Evolutionary conservation across 2,113 vertebrate species (phyloP).

Genomic region (Chaetodon auriga): DNA sequence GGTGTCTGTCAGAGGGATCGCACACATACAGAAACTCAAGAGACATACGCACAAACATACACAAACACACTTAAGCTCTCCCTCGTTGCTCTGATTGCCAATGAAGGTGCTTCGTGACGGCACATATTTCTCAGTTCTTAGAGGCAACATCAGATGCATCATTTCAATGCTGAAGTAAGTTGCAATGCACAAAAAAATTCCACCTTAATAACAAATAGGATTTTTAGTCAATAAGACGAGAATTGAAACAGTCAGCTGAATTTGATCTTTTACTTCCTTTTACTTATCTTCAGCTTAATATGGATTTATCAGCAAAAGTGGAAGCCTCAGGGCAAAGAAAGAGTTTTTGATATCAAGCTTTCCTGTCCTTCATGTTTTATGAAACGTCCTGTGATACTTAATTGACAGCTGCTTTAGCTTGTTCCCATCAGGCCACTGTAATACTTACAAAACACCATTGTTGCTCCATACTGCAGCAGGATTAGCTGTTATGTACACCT

Average conservation of each 20-base stretch:
- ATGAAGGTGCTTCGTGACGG: slow-evolving; percentile 20
- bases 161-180: slow-evolving; percentile 4
- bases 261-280: slow-evolving; percentile 19
- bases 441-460: background rate
- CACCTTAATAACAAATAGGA: slow-evolving; percentile 9
- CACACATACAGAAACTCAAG: background rate
- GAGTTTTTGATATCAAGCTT: slow-evolving; percentile 18
- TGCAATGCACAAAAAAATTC: background rate
- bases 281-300: slow-evolving; percentile 24
- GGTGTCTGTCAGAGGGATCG: slow-evolving; percentile 1
- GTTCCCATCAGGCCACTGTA: background rate
- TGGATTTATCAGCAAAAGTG: slow-evolving; percentile 31
- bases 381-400: slow-evolving; percentile 11
- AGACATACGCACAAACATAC: slow-evolving; percentile 4
- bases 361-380: slow-evolving; percentile 16
- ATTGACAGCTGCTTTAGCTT: slow-evolving; percentile 3
- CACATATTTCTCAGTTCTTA: slow-evolving; percentile 40
- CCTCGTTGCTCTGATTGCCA: slow-evolving; percentile 51
- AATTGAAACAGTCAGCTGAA: background rate
- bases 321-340: background rate
- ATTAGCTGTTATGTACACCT: background rate
- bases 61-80: slow-evolving; percentile 9
- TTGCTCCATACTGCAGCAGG: background rate
- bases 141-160: slow-evolving; percentile 19
- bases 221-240: slow-evolving; percentile 24